Evolutionary conservation across 1,140 invertebrate species (phyloP).

Genomic region (Battus philenor): DNA sequence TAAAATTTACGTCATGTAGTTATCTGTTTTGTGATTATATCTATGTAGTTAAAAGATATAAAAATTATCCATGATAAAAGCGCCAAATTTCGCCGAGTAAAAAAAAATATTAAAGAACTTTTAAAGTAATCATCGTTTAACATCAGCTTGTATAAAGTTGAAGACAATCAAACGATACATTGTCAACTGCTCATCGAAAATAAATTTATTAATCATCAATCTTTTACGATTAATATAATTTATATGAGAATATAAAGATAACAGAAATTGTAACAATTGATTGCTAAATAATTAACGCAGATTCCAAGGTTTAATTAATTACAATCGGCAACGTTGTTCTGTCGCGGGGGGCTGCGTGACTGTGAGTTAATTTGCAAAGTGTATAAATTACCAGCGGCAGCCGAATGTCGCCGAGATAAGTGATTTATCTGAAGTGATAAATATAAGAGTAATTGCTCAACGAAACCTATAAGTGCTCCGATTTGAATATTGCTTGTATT

Average conservation of each 20-base stretch:
- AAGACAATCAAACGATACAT: too few species aligned
- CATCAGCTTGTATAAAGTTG: too few species aligned
- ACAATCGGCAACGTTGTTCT: constrained; percentile 28
- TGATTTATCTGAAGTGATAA: constrained; percentile 43
- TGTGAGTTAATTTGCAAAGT: constrained; percentile 43
- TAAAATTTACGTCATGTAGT: too few species aligned
- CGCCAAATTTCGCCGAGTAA: too few species aligned
- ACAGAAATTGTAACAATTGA: too few species aligned
- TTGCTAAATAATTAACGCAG: constrained; percentile 24
- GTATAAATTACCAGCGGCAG: constrained; percentile 36
- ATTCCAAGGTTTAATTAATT: constrained; percentile 39
- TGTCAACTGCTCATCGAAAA: too few species aligned
- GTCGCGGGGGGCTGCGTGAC: constrained; percentile 20
- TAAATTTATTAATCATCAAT: background rate
- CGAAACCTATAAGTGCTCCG: constrained; percentile 15
- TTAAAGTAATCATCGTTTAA: too few species aligned
- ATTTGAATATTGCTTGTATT: background rate
- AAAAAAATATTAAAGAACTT: too few species aligned
- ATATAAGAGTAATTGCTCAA: constrained; percentile 29
- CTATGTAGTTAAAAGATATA: too few species aligned
- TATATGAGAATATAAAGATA: too few species aligned
- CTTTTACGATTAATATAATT: constrained; percentile 40
- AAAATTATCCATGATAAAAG: too few species aligned
- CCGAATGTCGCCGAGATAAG: constrained; percentile 29
- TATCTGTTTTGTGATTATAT: too few species aligned